A percentile compares a stretch with the other conserved stretches of the same genome.
Evolutionary conservation across 2,888 invertebrate species (phyloP).

Genomic region (Atherix ibis): DNA sequence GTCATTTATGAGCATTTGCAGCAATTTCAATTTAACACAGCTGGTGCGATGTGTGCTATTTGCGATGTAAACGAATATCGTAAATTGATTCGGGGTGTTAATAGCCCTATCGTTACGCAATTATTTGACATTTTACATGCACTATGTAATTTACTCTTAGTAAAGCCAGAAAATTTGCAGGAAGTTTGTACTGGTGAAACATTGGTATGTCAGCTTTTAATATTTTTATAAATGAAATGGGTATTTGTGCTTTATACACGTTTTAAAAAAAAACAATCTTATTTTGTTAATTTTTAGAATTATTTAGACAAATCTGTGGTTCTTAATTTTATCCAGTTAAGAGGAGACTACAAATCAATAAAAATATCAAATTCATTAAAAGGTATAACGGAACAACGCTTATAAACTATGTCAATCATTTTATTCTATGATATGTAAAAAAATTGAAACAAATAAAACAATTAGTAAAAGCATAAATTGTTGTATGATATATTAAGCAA

Average conservation of each 20-base stretch:
- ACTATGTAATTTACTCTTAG: slow-evolving; percentile 84
- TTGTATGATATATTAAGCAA: too few species aligned
- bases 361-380: slow-evolving; percentile 49
- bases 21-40: slow-evolving; percentile 86
- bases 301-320: slow-evolving; percentile 80
- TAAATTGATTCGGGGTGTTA: slow-evolving; percentile 58
- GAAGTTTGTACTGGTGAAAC: slow-evolving; percentile 92
- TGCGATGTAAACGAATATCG: slow-evolving; percentile 97
- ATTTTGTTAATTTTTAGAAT: slow-evolving; percentile 43
- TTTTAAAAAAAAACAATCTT: too few species aligned
- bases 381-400: slow-evolving; percentile 34
- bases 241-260: too few species aligned
- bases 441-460: too few species aligned
- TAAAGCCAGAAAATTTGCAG: slow-evolving; percentile 89
- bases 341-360: slow-evolving; percentile 85
- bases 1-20: slow-evolving; percentile 89
- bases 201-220: slow-evolving; percentile 45
- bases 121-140: slow-evolving; percentile 94
- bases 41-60: slow-evolving; percentile 94
- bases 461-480: too few species aligned
- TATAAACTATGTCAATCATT: too few species aligned
- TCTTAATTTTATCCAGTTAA: slow-evolving; percentile 81
- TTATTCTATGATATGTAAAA: too few species aligned
- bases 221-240: neutral
- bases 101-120: slow-evolving; percentile 61